Evolutionary conservation across 2,797 vertebrate genomes (phyloP), one percentile per base, ranked within the genome.

Genomic region (Amazona ochrocephala): DNA sequence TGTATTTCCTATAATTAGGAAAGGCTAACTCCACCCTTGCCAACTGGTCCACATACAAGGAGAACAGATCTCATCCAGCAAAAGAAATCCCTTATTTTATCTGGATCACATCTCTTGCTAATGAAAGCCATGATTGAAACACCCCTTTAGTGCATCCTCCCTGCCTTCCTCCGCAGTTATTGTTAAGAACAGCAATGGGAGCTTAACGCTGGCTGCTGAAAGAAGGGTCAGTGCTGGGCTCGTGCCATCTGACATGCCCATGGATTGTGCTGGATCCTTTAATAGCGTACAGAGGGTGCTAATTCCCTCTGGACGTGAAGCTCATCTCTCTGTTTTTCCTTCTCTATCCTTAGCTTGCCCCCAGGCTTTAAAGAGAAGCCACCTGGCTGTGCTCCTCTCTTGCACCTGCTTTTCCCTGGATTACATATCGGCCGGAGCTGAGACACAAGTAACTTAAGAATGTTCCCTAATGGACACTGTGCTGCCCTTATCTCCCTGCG

Each of bases 371-470:
- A 77, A 84, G 91, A 84, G 93, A 82, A 95, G 41, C 80, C 89
- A 95, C 95, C 95, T 83, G 89, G 84, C 65, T 1, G 8, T 83
- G 86, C 86, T 92, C 45, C 81, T 58, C 91, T 87, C 83, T 89
- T 83, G 89, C 90, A 90, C 96, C 91, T 87, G 91, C 93, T 95
- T 91, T 90, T 45, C 66, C 84, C 67, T 85, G 85, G 95, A 92
- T 96, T 89, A 81, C 95, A 92, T 87, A 76, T 75, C 89, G 8
- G 30, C 75, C 23, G 2, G 61, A 92, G 77, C 84, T 9, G 29
- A 97, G 96, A 95, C 92, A 60, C 65, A n/a, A 66, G 96, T 94
- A 97, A 97, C 94, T 84, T 97, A 89, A 97, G 96, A 94, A 92
- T 50, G 91, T 45, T 88, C 90, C 82, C 90, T 93, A 91, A 89